These are phyloP conservation scores for Junonia oenone DNA, from an alignment of 2,888 invertebrate species.

Conservation along the genomic window DNA sequence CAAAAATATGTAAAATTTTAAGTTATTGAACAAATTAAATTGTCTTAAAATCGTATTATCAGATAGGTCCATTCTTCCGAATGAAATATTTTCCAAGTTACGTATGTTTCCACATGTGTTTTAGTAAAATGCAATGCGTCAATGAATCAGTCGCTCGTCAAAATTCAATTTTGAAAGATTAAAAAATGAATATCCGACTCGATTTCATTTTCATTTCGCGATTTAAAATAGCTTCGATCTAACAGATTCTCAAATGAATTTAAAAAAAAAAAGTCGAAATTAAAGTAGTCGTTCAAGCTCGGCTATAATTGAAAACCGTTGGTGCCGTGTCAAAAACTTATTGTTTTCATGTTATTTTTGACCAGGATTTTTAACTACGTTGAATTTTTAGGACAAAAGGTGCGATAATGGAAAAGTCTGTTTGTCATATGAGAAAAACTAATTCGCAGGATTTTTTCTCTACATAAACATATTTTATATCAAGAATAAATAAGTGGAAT, in stretches of 20 bases:
- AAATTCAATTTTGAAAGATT: constrained; percentile 6
- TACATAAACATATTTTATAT: no score
- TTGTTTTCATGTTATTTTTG: neutral
- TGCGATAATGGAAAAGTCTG: no score
- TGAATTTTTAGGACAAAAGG: neutral
- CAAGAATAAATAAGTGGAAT: no score
- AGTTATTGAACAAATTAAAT: no score
- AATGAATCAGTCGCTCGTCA: constrained; percentile 6
- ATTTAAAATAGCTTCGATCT: constrained; percentile 5
- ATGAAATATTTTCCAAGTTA: no score
- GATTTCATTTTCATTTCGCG: constrained; percentile 5
- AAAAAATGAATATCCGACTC: constrained; percentile 3
- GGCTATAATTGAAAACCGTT: neutral
- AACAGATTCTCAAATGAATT: constrained; percentile 5
- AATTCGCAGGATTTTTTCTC: no score
- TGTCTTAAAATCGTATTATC: no score
- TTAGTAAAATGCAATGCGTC: neutral
- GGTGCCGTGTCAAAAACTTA: neutral
- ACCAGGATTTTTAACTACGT: neutral
- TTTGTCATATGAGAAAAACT: neutral
- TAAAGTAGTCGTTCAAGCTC: neutral
- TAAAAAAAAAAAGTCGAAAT: neutral
- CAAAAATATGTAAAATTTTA: no score
- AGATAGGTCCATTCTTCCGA: no score
- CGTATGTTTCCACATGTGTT: no score